Conservation (phyloP, 1,140 invertebrate genomes). For the Diorhabda sublineata region DNA sequence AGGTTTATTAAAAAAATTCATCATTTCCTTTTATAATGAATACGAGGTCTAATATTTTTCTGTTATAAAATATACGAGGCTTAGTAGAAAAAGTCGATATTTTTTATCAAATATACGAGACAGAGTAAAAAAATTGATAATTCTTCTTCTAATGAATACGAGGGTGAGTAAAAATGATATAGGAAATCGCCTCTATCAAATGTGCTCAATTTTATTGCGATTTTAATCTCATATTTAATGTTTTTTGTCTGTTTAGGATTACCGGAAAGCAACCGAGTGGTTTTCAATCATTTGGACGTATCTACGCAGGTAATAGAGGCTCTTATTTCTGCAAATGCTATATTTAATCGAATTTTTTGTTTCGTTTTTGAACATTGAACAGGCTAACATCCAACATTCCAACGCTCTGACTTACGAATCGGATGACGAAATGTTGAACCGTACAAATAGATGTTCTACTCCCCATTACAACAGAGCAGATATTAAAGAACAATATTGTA, state of each 20-base stretch:
- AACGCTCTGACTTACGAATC: constrained; percentile 62
- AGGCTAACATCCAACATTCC: constrained; percentile 62
- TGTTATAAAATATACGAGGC: too few species aligned
- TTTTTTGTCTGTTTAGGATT: constrained; percentile 22
- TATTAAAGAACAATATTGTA: constrained; percentile 86
- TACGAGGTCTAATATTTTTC: too few species aligned
- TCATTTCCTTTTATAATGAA: too few species aligned
- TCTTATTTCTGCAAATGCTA: not conserved
- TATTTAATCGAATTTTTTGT: not conserved
- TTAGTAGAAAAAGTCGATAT: too few species aligned
- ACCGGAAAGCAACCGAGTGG: constrained; percentile 32
- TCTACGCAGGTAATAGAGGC: constrained; percentile 33
- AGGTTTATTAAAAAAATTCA: too few species aligned
- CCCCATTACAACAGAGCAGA: constrained; percentile 82
- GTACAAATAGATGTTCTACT: constrained; percentile 44
- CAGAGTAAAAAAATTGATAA: too few species aligned
- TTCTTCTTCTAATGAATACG: too few species aligned
- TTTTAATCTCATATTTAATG: too few species aligned
- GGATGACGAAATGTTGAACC: constrained; percentile 63
- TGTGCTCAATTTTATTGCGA: too few species aligned
- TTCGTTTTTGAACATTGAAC: constrained; percentile 19
- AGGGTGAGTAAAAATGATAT: too few species aligned
- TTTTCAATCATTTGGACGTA: constrained; percentile 36
- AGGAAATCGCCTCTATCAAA: too few species aligned
- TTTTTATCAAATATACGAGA: too few species aligned